Base-by-base conservation (phyloP, 2,113 vertebrate genomes). In the Formicarius rufipectus region DNA sequence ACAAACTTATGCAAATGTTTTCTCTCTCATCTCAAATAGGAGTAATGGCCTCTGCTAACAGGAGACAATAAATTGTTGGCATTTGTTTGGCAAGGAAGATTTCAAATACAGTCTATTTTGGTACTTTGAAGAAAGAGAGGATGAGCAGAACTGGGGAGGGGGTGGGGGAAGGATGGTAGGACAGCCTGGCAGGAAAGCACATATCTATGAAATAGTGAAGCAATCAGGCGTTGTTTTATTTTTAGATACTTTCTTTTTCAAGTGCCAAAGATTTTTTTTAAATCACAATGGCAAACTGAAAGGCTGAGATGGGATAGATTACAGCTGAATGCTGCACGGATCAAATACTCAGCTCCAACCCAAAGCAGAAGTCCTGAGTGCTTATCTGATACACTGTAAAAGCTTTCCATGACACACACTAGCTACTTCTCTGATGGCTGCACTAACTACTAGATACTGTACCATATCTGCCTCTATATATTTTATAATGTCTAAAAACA, bases 281-380 rank as follows among this genome's bases (percentile, higher is more conserved):
- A 94, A 96, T 95, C 95, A 95, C 64, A 96, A 88, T 45, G 56
- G 82, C 72, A 96, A 96, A 94, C 72, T 60, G 90, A 91, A 66
- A 95, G 73, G 64, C 75, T 72, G 49, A 94, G 79, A 92, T 80
- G 56, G 85, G 85, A 86, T 6, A 92, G 60, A 94, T 95, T 93
- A 77, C 85, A 85, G 82, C 49, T 90, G 92, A 90, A 90, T 55
- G 59, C 56, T 68, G 72, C 50, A 37, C 3, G 11, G 79, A 93
- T 94, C 87, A 88, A 85, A 95, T 86, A 96, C 71, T 94, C 92
- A 94, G 60, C 60, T 93, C 39, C 58, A 88, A 84, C 35, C 56
- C 56, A 74, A 92, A 89, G 77, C 53, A 53, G 8, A 18, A 81
- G 56, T 87, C 53, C 58, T 87, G 75, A 90, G 62, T 84, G 53